These are phyloP conservation scores for Tetraodon nigroviridis DNA, from an alignment of 2,113 vertebrate genomes.

Conservation along the genomic window DNA sequence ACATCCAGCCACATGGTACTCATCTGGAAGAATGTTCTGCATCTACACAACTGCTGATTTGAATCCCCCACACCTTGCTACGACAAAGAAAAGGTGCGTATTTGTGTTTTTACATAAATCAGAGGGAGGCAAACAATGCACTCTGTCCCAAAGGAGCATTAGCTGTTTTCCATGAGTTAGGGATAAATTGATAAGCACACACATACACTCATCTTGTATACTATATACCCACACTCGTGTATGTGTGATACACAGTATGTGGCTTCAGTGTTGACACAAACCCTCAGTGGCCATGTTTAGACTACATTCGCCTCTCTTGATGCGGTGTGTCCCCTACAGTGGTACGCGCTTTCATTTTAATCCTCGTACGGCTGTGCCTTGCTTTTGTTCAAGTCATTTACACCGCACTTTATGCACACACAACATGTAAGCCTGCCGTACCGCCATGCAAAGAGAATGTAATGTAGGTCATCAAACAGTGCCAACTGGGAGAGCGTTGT, in stretches of 20 bases:
- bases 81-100: conserved; percentile 8
- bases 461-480: conserved; percentile 75
- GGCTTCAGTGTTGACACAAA: conserved; percentile 46
- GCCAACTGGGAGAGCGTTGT: conserved; percentile 56
- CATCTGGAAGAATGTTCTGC: conserved; percentile 42
- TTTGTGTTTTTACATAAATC: conserved; percentile 28
- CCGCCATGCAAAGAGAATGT: conserved; percentile 67
- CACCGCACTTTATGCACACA: conserved; percentile 60
- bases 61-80: conserved; percentile 19
- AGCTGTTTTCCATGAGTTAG: conserved; percentile 41
- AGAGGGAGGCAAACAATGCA: conserved; percentile 36
- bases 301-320: conserved; percentile 46
- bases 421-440: conserved; percentile 63
- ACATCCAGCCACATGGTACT: conserved; percentile 50
- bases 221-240: conserved; percentile 11
- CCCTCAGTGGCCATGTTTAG: conserved; percentile 53
- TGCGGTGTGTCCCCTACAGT: conserved; percentile 44
- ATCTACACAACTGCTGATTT: conserved; percentile 33
- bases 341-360: conserved; percentile 53
- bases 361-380: conserved; percentile 42
- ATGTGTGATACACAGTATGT: conserved; percentile 23
- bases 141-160: conserved; percentile 42
- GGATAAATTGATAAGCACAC: conserved; percentile 12
- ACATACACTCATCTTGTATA: conserved; percentile 20
- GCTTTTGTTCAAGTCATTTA: conserved; percentile 67